These are phyloP conservation scores for Coboldia fuscipes DNA, from an alignment of 1,140 invertebrate species.

Conservation along the genomic window DNA sequence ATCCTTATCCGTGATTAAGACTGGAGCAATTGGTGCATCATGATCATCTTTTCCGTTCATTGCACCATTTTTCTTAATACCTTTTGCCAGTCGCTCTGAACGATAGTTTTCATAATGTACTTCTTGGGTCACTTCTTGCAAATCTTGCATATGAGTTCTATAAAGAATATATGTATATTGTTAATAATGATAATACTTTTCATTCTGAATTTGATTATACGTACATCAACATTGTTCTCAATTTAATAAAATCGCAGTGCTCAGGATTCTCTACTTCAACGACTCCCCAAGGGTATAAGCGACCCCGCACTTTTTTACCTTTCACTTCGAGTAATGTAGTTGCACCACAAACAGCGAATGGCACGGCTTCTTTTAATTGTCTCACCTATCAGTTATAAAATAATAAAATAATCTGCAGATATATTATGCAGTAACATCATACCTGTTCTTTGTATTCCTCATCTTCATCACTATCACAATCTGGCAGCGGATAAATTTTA, in stretches of 20 bases:
- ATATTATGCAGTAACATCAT: conserved; percentile 5
- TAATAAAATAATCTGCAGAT: conserved; percentile 1
- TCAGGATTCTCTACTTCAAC: conserved; percentile 99
- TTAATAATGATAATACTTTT: not conserved
- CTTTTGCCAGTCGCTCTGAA: conserved; percentile 64
- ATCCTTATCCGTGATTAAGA: conserved; percentile 45
- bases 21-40: conserved; percentile 17
- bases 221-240: conserved; percentile 91
- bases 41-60: conserved; percentile 7
- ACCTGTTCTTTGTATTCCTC: conserved; percentile 84
- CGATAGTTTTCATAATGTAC: conserved; percentile 96
- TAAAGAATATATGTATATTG: conserved; percentile 8
- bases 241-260: conserved; percentile 96
- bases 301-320: conserved; percentile 70
- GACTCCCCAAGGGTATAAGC: conserved; percentile 95
- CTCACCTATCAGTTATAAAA: conserved; percentile 32
- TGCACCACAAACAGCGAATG: conserved; percentile 97
- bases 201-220: conserved; percentile 5
- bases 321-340: conserved; percentile 79
- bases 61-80: conserved; percentile 28
- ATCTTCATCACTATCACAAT: conserved; percentile 87
- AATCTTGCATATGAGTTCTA: conserved; percentile 86
- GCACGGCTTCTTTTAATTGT: conserved; percentile 79
- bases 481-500: conserved; percentile 90
- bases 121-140: conserved; percentile 87